Conservation (phyloP, 2,797 vertebrate genomes). For the Chrysocyon brachyurus region DNA sequence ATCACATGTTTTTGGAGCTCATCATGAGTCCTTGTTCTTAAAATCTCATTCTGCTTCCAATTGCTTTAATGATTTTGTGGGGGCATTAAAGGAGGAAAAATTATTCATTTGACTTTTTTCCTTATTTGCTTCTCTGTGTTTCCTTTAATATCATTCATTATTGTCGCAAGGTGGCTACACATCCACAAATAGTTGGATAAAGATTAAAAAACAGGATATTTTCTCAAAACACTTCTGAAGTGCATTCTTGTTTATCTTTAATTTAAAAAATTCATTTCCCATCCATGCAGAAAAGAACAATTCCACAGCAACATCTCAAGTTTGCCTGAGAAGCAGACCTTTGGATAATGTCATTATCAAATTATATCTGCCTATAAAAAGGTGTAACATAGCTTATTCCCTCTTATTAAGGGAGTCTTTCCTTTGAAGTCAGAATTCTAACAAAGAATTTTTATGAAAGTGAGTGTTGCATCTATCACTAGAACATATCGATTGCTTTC, state of each 20-base stretch:
- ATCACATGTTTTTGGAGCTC: background rate
- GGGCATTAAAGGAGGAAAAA: background rate
- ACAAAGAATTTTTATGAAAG: background rate
- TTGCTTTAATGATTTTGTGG: background rate
- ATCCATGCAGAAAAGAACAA: background rate
- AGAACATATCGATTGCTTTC: background rate
- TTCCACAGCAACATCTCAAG: background rate
- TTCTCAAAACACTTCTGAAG: conserved; percentile 34
- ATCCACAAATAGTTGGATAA: background rate
- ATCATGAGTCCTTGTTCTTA: background rate
- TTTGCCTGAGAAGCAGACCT: background rate
- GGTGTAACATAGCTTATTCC: background rate
- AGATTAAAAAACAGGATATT: background rate
- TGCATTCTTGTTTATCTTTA: background rate
- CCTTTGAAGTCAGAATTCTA: conserved; percentile 18
- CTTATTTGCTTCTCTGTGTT: background rate
- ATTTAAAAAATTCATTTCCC: background rate
- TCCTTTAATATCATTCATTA: background rate
- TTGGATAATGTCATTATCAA: background rate
- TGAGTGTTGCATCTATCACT: background rate
- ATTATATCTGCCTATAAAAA: background rate
- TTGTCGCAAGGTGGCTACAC: background rate
- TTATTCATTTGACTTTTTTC: background rate
- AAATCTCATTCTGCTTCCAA: background rate
- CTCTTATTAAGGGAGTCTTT: background rate